These are phyloP conservation scores for Perca flavescens DNA, from an alignment of 2,113 vertebrate genomes.

Conservation along the genomic window DNA sequence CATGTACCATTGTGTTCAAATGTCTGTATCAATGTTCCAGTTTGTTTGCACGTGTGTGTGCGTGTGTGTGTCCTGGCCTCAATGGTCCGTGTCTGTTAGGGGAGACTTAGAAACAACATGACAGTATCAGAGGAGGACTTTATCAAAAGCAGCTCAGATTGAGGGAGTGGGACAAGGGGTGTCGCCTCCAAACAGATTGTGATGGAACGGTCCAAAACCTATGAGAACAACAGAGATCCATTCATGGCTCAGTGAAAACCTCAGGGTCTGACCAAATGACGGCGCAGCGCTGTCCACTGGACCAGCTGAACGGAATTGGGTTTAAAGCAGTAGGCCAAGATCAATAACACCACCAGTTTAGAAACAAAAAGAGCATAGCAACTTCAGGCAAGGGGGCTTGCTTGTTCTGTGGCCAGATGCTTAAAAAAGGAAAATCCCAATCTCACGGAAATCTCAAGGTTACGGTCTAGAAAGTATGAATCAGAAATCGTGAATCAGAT, in stretches of 20 bases:
- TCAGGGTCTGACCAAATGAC: constrained; percentile 64
- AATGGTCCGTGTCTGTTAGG: constrained; percentile 15
- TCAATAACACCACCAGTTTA: constrained; percentile 73
- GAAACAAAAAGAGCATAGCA: constrained; percentile 54
- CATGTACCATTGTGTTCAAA: constrained; percentile 9
- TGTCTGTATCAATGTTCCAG: constrained; percentile 26
- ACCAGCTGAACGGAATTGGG: constrained; percentile 56
- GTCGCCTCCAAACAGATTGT: constrained; percentile 66
- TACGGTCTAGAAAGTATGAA: constrained; percentile 36
- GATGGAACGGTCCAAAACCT: constrained; percentile 65
- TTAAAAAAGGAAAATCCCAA: constrained; percentile 48
- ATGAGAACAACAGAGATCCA: constrained; percentile 73
- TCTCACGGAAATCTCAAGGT: constrained; percentile 51
- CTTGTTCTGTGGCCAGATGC: constrained; percentile 49
- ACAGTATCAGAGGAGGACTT: constrained; percentile 55
- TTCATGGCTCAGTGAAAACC: constrained; percentile 75
- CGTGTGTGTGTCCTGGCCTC: constrained; percentile 31
- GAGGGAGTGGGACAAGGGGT: constrained; percentile 39
- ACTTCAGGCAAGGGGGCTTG: constrained; percentile 3
- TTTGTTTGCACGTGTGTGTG: constrained; percentile 10
- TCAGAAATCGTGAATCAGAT: constrained; percentile 47
- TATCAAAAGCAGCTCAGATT: constrained; percentile 66
- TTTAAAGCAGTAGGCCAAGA: constrained; percentile 71
- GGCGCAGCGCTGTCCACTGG: constrained; percentile 60
- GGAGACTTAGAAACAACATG: constrained; percentile 42